These are phyloP conservation scores for Drosophila trapezifrons DNA, from an alignment of 1,140 invertebrate genomes.

Conservation along the genomic window DNA sequence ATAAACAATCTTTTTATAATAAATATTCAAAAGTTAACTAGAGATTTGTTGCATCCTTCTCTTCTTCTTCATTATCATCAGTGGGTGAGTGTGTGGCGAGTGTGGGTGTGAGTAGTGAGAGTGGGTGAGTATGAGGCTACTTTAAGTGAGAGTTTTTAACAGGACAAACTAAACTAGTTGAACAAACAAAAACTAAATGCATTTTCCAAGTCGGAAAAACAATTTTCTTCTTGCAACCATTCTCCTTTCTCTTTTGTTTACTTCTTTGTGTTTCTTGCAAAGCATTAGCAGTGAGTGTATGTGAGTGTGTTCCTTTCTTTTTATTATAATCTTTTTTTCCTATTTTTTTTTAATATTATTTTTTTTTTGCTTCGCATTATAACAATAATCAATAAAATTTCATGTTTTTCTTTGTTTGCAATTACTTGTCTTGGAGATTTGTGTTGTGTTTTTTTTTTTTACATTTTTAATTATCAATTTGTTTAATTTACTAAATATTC, in stretches of 20 bases:
- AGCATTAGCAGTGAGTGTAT: slow-evolving; percentile 45
- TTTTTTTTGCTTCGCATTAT: slow-evolving; percentile 79
- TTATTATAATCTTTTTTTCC: slow-evolving; percentile 36
- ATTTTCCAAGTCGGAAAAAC: slow-evolving; percentile 38
- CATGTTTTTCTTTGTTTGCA: slow-evolving; percentile 68
- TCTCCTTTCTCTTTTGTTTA: slow-evolving; percentile 17
- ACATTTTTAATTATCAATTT: slow-evolving; percentile 60
- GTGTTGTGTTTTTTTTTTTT: slow-evolving; percentile 13
- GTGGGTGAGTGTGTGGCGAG: slow-evolving; percentile 23
- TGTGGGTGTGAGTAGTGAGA: slow-evolving; percentile 25
- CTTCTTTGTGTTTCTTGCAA: slow-evolving; percentile 26
- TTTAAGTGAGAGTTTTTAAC: slow-evolving; percentile 49
- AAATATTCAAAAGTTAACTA: slow-evolving; percentile 77
- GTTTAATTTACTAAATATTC: slow-evolving; percentile 48
- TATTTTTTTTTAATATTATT: slow-evolving; percentile 13
- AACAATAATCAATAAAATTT: slow-evolving; percentile 82
- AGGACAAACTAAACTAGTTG: slow-evolving; percentile 41
- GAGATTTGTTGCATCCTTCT: slow-evolving; percentile 51
- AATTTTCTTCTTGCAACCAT: slow-evolving; percentile 28
- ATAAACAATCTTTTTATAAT: slow-evolving; percentile 58
- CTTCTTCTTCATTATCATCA: slow-evolving; percentile 2
- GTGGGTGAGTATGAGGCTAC: slow-evolving; percentile 34
- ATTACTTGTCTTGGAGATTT: slow-evolving; percentile 59
- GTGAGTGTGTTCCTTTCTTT: slow-evolving; percentile 27
- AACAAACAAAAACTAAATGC: slow-evolving; percentile 68